phyloP scores from a whole-genome alignment of 2,797 vertebrate species.

The Bovichtus variegatus region DNA sequence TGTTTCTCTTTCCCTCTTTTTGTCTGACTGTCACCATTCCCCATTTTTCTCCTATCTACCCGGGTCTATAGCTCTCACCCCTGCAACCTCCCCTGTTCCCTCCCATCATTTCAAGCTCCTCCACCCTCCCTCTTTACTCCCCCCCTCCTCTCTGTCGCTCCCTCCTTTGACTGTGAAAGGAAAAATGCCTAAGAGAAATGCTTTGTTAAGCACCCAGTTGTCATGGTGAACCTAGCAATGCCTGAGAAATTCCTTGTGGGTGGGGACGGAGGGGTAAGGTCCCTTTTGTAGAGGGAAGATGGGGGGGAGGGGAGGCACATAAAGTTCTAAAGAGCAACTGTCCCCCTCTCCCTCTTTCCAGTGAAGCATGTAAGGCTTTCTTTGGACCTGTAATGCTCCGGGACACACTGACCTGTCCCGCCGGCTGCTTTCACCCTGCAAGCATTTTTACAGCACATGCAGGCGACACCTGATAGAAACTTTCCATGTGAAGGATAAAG shows the following conservation, averaged over 20 bases:
- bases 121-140: conserved; percentile 60
- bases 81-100: conserved; percentile 74
- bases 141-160: conserved; percentile 38
- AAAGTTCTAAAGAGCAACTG: conserved; percentile 84
- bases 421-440: conserved; percentile 33
- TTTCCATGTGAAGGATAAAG: conserved; percentile 26
- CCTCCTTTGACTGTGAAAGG: conserved; percentile 83
- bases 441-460: conserved; percentile 54
- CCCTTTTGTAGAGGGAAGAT: conserved; percentile 80
- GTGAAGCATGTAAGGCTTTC: conserved; percentile 71
- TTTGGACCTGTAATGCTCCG: conserved; percentile 58
- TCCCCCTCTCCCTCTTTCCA: conserved; percentile 64
- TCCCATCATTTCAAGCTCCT: conserved; percentile 77
- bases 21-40: conserved; percentile 67
- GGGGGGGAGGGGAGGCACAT: conserved; percentile 72
- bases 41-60: conserved; percentile 73
- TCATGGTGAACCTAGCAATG: conserved; percentile 89
- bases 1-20: conserved; percentile 76
- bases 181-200: conserved; percentile 90
- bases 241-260: conserved; percentile 87
- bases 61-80: conserved; percentile 74
- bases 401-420: conserved; percentile 65
- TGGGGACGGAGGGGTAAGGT: conserved; percentile 82
- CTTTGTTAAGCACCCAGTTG: conserved; percentile 90
- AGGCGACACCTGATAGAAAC: conserved; percentile 53